These are phyloP conservation scores for Sciurus vulgaris DNA, from an alignment of 2,797 vertebrate genomes.

Conservation along the genomic window DNA sequence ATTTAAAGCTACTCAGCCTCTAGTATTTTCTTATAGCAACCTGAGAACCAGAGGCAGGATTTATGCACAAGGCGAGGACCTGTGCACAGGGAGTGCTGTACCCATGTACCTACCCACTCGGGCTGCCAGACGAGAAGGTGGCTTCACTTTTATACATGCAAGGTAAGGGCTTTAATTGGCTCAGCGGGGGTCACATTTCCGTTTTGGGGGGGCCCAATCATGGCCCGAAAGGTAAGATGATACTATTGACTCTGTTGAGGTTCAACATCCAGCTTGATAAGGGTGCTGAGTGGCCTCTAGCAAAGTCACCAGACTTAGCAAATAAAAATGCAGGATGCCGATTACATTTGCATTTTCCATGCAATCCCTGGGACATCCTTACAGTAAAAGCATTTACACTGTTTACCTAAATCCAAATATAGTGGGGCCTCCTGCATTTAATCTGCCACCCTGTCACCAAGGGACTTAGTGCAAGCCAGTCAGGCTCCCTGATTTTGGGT, in stretches of 20 bases:
- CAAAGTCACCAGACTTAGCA: neutral
- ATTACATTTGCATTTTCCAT: neutral
- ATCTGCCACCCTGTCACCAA: neutral
- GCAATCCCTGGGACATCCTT: neutral
- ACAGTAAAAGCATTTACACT: neutral
- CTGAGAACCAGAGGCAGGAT: neutral
- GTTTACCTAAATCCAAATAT: conserved; percentile 25
- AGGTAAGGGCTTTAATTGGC: neutral
- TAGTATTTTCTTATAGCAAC: neutral
- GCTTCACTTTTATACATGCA: neutral
- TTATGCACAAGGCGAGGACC: neutral
- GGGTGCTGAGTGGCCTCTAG: neutral
- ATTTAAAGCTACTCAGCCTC: neutral
- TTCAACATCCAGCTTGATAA: neutral
- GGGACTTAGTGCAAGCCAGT: neutral
- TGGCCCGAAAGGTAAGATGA: neutral
- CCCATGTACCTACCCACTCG: neutral
- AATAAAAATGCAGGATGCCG: neutral
- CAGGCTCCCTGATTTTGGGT: neutral
- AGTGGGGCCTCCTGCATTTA: neutral
- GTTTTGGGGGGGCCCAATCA: neutral
- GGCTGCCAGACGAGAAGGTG: neutral
- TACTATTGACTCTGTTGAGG: neutral
- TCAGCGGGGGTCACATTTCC: neutral
- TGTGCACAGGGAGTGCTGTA: fast-evolving